Conservation (phyloP, 2,797 vertebrate genomes). For the Morus bassanus region DNA sequence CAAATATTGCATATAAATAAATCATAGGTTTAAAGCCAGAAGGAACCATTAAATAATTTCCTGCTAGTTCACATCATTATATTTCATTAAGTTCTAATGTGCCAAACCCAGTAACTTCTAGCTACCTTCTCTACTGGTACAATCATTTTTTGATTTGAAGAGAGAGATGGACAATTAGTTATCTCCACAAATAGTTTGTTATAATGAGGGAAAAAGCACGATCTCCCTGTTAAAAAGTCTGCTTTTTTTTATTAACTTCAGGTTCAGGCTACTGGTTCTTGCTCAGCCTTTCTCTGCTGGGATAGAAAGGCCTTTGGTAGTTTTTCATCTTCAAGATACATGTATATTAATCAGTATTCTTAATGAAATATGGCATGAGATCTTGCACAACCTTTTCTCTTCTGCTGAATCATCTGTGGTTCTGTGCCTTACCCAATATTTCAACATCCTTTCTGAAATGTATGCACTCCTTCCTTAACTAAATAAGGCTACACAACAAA, state of each 20-base stretch:
- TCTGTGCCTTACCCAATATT: not conserved
- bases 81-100: not conserved
- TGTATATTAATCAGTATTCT: not conserved
- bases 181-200: not conserved
- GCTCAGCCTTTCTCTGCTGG: not conserved
- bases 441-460: not conserved
- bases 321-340: not conserved
- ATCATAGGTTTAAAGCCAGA: not conserved
- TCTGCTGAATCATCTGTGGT: conserved; percentile 19
- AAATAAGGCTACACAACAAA: not conserved
- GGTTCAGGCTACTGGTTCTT: not conserved
- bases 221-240: not conserved
- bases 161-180: not conserved
- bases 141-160: not conserved
- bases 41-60: not conserved
- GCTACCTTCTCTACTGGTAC: not conserved
- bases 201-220: not conserved
- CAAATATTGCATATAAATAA: not conserved
- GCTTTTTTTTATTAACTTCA: not conserved
- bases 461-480: not conserved
- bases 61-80: not conserved
- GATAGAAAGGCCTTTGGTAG: not conserved
- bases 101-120: not conserved
- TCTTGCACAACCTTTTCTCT: conserved; percentile 4
- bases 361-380: not conserved